Percentiles rank a stretch among this genome's conserved stretches.
These are phyloP conservation scores for Itoplectis maculator DNA, from an alignment of 2,888 invertebrate genomes.

Conservation along the genomic window DNA sequence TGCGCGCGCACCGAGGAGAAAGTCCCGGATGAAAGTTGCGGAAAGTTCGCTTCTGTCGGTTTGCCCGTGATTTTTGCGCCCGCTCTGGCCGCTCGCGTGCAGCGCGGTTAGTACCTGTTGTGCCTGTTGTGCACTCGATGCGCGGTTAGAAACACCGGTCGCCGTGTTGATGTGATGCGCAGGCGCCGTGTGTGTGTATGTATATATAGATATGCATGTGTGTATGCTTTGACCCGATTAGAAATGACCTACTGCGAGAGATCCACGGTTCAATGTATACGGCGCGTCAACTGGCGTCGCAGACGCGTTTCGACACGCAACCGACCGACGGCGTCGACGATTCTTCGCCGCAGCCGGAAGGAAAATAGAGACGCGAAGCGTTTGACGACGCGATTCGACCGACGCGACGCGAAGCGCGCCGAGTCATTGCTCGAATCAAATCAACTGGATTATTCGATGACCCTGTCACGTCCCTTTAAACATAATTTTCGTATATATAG, in stretches of 20 bases:
- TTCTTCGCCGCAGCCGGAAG: background rate
- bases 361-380: slow-evolving; percentile 4
- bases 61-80: slow-evolving; percentile 7
- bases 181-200: too few relatives aligned
- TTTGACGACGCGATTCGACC: slow-evolving; percentile 2
- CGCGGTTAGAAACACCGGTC: too few relatives aligned
- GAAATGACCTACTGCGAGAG: slow-evolving; percentile 11
- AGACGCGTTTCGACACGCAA: background rate
- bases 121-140: background rate
- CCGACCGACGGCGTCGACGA: too few relatives aligned
- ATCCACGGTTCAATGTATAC: background rate
- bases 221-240: slow-evolving; percentile 13
- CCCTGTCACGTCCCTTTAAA: slow-evolving; percentile 40
- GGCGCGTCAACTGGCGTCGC: background rate
- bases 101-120: background rate
- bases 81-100: background rate
- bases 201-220: too few relatives aligned
- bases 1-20: slow-evolving; percentile 41
- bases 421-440: slow-evolving; percentile 55
- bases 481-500: slow-evolving; percentile 31
- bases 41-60: slow-evolving; percentile 36
- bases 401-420: slow-evolving; percentile 19
- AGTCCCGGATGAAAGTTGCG: slow-evolving; percentile 60
- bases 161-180: too few relatives aligned
- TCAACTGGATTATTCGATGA: slow-evolving; percentile 57